Percentiles rank a stretch among this genome's conserved stretches.
Conservation (phyloP, 30 jellyfish, hydroid and myxozoan genomes). For the Aurelia sp. region DNA sequence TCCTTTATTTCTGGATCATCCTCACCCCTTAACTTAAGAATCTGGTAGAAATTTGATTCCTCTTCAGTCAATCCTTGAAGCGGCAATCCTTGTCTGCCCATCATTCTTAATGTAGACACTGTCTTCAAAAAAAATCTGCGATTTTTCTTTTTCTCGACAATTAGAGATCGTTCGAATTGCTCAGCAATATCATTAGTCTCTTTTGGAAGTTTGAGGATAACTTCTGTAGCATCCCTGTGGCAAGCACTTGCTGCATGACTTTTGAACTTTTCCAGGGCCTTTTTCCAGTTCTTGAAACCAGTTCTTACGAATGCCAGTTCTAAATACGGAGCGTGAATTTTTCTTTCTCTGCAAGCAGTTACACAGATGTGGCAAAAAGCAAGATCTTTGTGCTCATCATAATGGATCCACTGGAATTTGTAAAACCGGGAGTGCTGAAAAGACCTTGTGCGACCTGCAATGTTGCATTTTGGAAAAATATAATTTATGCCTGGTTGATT, state of each 20-base stretch:
- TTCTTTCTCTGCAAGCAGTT: constrained; percentile 8
- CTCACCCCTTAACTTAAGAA: no score
- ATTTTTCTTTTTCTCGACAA: no score
- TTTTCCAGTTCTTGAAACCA: constrained; percentile 6
- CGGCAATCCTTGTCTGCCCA: no score
- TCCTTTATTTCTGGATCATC: constrained; percentile 9
- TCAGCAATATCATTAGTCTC: no score
- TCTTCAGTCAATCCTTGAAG: no score
- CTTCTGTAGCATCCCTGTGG: neutral
- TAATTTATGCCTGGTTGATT: neutral
- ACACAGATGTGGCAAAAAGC: constrained; percentile 6
- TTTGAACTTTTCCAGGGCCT: constrained; percentile 1
- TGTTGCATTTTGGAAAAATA: constrained; percentile 4
- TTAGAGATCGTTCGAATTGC: no score
- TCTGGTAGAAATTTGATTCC: no score
- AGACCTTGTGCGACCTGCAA: neutral
- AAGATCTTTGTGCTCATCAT: constrained; percentile 10
- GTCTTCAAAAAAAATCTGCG: no score
- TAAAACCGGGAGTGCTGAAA: neutral
- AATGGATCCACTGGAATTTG: constrained; percentile 1
- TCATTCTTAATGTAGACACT: no score
- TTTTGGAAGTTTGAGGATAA: no score
- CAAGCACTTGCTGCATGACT: constrained; percentile 6
- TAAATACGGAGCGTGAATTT: neutral
- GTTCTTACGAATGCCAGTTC: constrained; percentile 1